Percentiles rank a stretch among this genome's conserved stretches.
Conservation (phyloP, 64 coral and sea anemone species). For the Platygyra sinensis region DNA sequence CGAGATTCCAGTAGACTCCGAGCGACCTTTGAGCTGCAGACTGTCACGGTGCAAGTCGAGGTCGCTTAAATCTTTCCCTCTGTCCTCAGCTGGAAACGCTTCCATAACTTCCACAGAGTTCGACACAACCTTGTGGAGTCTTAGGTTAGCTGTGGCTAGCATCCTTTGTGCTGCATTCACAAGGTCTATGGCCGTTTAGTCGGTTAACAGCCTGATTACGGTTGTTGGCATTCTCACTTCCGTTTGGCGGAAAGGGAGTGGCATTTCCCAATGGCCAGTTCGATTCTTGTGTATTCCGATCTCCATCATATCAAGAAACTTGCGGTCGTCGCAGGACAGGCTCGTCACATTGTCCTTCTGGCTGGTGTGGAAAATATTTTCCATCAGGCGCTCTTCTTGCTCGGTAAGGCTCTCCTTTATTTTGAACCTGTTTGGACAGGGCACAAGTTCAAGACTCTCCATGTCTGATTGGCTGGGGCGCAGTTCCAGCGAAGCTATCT, state of each 20-base stretch:
- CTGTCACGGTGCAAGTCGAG: constrained; percentile 3
- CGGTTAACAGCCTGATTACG: constrained; percentile 17
- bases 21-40: constrained; percentile 21
- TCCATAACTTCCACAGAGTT: not conserved
- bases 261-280: constrained; percentile 28
- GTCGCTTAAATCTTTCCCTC: not conserved
- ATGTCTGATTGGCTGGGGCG: not conserved
- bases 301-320: constrained; percentile 33
- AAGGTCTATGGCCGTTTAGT: constrained; percentile 14
- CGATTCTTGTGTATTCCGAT: not conserved
- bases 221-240: constrained; percentile 17
- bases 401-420: not conserved
- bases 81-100: constrained; percentile 16
- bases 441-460: not conserved
- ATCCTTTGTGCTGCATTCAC: not conserved
- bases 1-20: constrained; percentile 20
- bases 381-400: too few species aligned
- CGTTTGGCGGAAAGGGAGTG: constrained; percentile 27
- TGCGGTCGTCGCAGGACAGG: constrained; percentile 27
- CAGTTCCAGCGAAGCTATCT: not conserved
- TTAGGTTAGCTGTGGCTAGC: constrained; percentile 1
- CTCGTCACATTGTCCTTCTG: not conserved
- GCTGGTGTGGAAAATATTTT: constrained; percentile 2
- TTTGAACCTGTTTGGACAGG: constrained; percentile 16
- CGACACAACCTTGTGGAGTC: constrained; percentile 2